Percentiles rank a stretch among this genome's conserved stretches.
Conservation (phyloP, 1,140 invertebrate genomes). For the Atta texana region DNA sequence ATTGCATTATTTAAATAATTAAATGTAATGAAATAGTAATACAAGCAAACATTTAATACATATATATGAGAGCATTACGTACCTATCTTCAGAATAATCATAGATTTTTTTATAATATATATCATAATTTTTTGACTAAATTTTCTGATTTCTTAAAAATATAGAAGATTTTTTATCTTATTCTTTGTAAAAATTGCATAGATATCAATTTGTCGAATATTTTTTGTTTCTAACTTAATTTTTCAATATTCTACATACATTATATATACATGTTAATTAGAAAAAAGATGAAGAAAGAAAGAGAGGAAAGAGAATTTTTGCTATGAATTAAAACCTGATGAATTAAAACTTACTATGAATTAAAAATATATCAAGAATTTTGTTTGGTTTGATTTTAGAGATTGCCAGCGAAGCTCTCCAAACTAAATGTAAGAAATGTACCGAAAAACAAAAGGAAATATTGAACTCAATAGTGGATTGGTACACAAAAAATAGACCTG, state of each 20-base stretch:
- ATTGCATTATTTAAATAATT: neutral
- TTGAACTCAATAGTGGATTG: constrained; percentile 59
- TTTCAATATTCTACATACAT: neutral
- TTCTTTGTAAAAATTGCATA: neutral
- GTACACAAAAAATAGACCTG: constrained; percentile 60
- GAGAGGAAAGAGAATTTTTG: neutral
- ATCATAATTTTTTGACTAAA: neutral
- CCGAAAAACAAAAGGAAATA: constrained; percentile 54
- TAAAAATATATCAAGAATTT: neutral
- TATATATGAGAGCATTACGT: neutral
- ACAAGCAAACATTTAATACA: no score
- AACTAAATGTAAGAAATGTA: constrained; percentile 71
- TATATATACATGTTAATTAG: neutral
- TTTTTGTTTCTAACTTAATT: neutral
- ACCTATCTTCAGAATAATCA: neutral
- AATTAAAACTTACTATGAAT: neutral
- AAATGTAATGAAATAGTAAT: neutral
- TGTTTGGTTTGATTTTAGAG: constrained; percentile 50
- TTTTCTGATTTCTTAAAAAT: neutral
- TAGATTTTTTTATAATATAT: neutral
- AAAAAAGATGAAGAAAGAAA: neutral
- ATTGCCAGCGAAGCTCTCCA: constrained; percentile 58
- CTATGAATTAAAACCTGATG: neutral
- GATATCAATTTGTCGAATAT: neutral
- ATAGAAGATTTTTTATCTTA: neutral